A percentile compares a stretch with the other conserved stretches of the same genome.
Conservation (phyloP, 2,797 vertebrate species). For the Apogon hyalosoma region DNA sequence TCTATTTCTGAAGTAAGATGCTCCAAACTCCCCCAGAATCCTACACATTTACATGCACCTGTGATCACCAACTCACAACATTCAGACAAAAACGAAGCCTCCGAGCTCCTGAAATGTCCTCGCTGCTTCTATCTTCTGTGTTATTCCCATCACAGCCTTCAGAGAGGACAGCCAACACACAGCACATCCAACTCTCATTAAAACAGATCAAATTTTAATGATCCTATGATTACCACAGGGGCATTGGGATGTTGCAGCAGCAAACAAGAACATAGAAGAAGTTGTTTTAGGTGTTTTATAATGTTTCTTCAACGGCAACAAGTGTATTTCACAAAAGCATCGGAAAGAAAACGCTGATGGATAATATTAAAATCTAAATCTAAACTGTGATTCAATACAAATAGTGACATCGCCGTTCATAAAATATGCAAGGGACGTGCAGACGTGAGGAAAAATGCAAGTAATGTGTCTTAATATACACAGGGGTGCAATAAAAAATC, state of each 20-base stretch:
- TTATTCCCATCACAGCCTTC: conserved; percentile 41
- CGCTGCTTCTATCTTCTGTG: conserved; percentile 16
- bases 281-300: no score
- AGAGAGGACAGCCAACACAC: conserved; percentile 31
- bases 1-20: no score
- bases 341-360: neutral
- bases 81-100: no score
- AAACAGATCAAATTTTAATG: conserved; percentile 58
- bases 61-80: no score
- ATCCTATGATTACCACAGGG: conserved; percentile 33
- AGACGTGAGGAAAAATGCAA: neutral
- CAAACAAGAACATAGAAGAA: conserved; percentile 32
- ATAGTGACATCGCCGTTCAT: neutral
- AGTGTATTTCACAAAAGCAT: neutral
- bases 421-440: neutral
- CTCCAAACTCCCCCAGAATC: no score
- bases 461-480: neutral
- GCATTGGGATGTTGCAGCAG: conserved; percentile 9
- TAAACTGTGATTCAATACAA: neutral
- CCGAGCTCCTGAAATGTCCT: conserved; percentile 11
- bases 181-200: conserved; percentile 60
- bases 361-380: neutral
- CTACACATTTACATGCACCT: no score
- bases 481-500: conserved; percentile 1
- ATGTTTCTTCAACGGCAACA: no score